Conservation (phyloP, 2,113 vertebrate genomes). For the Enhydra lutris region DNA sequence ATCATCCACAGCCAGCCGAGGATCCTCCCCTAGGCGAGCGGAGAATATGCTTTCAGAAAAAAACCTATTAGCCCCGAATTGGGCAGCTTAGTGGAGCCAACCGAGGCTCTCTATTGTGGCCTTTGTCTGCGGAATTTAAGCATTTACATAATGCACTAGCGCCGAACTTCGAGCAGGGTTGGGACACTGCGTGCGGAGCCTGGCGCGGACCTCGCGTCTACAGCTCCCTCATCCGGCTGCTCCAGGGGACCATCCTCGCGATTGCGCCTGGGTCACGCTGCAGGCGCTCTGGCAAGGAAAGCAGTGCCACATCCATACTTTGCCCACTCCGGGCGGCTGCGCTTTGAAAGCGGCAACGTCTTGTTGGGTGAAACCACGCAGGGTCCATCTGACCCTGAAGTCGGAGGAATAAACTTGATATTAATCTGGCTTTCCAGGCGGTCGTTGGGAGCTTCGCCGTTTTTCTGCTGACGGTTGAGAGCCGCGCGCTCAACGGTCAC, state of each 20-base stretch:
- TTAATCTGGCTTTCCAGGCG: not conserved
- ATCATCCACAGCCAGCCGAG: constrained; percentile 58
- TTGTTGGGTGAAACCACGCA: not conserved
- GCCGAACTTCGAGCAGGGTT: not conserved
- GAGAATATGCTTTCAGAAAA: constrained; percentile 51
- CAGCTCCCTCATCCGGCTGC: not conserved
- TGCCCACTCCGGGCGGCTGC: not conserved
- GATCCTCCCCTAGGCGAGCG: not conserved
- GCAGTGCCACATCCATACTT: not conserved
- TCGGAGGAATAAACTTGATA: not conserved
- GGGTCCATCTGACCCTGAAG: not conserved
- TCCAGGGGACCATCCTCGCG: rapidly evolving
- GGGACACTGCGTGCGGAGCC: not conserved
- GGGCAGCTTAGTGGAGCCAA: constrained; percentile 69
- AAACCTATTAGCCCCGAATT: constrained; percentile 63
- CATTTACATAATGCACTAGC: constrained; percentile 63
- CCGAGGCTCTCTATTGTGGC: constrained; percentile 65
- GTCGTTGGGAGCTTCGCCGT: not conserved
- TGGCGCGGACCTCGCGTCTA: too few relatives aligned
- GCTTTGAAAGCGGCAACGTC: not conserved
- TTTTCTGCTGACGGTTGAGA: not conserved
- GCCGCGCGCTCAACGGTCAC: not conserved
- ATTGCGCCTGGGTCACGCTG: not conserved
- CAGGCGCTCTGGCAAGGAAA: not conserved
- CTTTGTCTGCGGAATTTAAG: constrained; percentile 40